Percentiles rank a stretch among this genome's conserved stretches.
These are phyloP conservation scores for Phataginus tricuspis DNA, from an alignment of 2,797 vertebrate genomes.

Conservation along the genomic window DNA sequence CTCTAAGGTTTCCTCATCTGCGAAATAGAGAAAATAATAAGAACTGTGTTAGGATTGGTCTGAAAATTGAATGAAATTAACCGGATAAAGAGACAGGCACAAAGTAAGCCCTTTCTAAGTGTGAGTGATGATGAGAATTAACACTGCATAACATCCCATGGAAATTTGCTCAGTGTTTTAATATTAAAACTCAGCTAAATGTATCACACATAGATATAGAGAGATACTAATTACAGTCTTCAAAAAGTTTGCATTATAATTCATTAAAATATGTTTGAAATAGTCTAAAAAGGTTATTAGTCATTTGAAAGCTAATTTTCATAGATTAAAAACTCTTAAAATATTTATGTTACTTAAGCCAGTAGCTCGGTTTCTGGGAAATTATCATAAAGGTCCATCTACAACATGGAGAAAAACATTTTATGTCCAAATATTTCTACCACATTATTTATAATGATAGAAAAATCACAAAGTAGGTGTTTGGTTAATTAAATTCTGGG, in stretches of 20 bases:
- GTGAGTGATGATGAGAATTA: background rate
- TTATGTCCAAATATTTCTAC: background rate
- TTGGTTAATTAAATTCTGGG: background rate
- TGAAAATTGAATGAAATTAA: conserved; percentile 33
- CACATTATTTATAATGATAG: background rate
- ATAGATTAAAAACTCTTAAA: background rate
- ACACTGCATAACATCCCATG: background rate
- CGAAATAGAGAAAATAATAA: background rate
- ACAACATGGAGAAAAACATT: background rate
- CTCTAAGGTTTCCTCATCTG: background rate
- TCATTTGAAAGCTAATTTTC: conserved; percentile 31
- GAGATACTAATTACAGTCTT: conserved; percentile 3
- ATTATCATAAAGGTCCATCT: background rate
- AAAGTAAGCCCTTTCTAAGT: background rate
- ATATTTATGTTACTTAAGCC: background rate
- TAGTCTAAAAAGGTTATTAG: background rate
- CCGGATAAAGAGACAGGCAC: background rate
- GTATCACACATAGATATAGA: background rate
- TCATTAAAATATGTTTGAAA: conserved; percentile 10
- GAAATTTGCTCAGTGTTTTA: background rate
- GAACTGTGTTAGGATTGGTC: background rate
- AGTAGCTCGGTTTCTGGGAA: conserved; percentile 4
- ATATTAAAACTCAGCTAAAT: conserved; percentile 28
- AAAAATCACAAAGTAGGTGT: background rate
- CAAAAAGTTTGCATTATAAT: conserved; percentile 7